phyloP scores from a whole-genome alignment of 2,888 invertebrate species.

The Drosophila seclusa region DNA sequence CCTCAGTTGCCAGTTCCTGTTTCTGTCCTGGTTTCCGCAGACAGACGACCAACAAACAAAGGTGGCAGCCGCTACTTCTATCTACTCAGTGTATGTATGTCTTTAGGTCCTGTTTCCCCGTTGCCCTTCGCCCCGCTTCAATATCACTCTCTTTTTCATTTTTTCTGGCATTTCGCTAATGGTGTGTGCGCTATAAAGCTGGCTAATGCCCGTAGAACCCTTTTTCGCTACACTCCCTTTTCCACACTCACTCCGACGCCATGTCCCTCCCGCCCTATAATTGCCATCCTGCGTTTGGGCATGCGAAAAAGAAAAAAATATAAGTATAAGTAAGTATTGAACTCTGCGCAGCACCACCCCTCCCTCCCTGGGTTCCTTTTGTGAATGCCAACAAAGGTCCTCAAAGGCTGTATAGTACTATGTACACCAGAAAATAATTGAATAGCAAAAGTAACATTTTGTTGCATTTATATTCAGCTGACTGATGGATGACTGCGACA shows the following conservation, averaged over 20 bases:
- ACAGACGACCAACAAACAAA: conserved; percentile 53
- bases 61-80: conserved; percentile 35
- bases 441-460: conserved; percentile 64
- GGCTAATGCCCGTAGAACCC: conserved; percentile 63
- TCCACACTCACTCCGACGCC: conserved; percentile 8
- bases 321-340: conserved; percentile 34
- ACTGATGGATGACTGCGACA: conserved; percentile 11
- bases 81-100: conserved; percentile 24
- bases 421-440: conserved; percentile 45
- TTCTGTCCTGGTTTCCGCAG: conserved; percentile 29
- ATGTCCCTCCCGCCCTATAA: conserved; percentile 33
- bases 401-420: conserved; percentile 25
- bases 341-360: background rate
- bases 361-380: conserved; percentile 26
- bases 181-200: conserved; percentile 65
- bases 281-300: conserved; percentile 49
- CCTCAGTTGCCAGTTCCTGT: conserved; percentile 14
- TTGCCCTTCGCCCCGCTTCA: background rate
- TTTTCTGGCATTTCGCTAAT: conserved; percentile 55
- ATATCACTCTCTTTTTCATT: background rate
- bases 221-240: conserved; percentile 36
- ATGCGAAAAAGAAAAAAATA: conserved; percentile 32
- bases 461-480: conserved; percentile 51
- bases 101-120: conserved; percentile 12
- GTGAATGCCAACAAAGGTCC: conserved; percentile 45